A percentile compares a stretch with the other conserved stretches of the same genome.
Evolutionary conservation across 1,140 invertebrate genomes (phyloP).

Genomic region (Cotesia typhae): DNA sequence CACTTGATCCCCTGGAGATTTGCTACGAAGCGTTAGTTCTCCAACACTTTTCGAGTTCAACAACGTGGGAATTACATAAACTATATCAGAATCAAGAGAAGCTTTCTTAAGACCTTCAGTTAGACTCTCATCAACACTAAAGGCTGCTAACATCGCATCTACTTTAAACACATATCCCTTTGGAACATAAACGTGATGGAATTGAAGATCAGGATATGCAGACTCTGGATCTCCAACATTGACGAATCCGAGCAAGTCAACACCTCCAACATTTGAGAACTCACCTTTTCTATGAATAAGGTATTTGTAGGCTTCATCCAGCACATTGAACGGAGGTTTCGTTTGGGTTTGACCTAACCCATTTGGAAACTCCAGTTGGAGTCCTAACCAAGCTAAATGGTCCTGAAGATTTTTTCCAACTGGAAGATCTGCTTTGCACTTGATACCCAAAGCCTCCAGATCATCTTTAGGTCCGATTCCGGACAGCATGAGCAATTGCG

Average conservation of each 20-base stretch:
- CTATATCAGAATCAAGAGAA: constrained; percentile 67
- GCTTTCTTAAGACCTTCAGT: constrained; percentile 65
- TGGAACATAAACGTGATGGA: background rate
- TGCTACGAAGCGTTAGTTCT: constrained; percentile 72
- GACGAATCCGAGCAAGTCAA: background rate
- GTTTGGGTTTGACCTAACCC: constrained; percentile 73
- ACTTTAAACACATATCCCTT: background rate
- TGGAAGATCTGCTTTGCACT: constrained; percentile 76
- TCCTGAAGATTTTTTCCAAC: constrained; percentile 87
- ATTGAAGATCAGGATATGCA: background rate
- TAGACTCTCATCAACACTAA: constrained; percentile 70
- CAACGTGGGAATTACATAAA: constrained; percentile 67
- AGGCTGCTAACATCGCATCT: constrained; percentile 65
- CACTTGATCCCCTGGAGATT: constrained; percentile 78
- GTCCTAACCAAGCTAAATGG: constrained; percentile 67
- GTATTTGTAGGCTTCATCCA: constrained; percentile 42
- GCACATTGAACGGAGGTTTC: constrained; percentile 58
- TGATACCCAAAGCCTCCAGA: constrained; percentile 78
- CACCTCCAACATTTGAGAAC: background rate
- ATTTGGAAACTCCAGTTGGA: too few species aligned
- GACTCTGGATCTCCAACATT: background rate
- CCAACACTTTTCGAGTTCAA: constrained; percentile 77
- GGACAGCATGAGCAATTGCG: constrained; percentile 88
- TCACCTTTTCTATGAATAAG: constrained; percentile 53
- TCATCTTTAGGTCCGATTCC: constrained; percentile 86